Percentiles rank a stretch among this genome's conserved stretches.
phyloP scores from a whole-genome alignment of 2,888 invertebrate genomes.

The Thysanoteuthis rhombus region DNA sequence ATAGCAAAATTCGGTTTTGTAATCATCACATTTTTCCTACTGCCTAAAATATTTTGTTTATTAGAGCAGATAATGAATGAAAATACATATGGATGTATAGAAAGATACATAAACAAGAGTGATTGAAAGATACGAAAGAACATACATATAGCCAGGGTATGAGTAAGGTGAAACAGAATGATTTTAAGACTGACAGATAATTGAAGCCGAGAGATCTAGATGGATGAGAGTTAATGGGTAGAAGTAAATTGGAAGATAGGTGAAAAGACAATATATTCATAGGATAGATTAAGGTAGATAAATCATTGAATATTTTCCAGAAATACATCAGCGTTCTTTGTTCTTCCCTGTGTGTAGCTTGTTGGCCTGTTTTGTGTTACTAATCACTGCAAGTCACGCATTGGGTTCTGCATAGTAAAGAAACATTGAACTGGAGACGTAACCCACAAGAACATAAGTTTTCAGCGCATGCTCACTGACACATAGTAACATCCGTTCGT shows the following conservation, averaged over 20 bases:
- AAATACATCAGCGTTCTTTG: not conserved
- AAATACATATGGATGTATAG: too few species aligned
- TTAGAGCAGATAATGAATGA: too few species aligned
- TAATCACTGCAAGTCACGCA: not conserved
- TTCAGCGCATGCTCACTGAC: not conserved
- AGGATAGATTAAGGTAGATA: not conserved
- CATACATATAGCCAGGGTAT: too few species aligned
- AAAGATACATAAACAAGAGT: too few species aligned
- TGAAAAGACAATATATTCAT: not conserved
- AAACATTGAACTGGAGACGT: not conserved
- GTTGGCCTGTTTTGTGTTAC: not conserved
- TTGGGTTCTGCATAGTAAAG: not conserved
- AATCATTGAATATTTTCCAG: not conserved
- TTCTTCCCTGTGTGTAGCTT: not conserved
- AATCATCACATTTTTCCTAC: too few species aligned
- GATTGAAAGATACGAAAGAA: too few species aligned
- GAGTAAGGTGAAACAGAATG: too few species aligned
- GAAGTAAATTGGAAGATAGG: not conserved
- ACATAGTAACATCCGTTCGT: not conserved
- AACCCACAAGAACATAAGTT: not conserved
- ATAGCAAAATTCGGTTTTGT: too few species aligned
- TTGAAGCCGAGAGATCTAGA: too few species aligned
- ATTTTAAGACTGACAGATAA: too few species aligned
- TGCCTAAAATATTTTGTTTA: too few species aligned
- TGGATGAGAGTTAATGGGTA: not conserved